Conservation (phyloP, 37 sponge, comb jelly and placozoan species). For the Eunapius fragilis region DNA sequence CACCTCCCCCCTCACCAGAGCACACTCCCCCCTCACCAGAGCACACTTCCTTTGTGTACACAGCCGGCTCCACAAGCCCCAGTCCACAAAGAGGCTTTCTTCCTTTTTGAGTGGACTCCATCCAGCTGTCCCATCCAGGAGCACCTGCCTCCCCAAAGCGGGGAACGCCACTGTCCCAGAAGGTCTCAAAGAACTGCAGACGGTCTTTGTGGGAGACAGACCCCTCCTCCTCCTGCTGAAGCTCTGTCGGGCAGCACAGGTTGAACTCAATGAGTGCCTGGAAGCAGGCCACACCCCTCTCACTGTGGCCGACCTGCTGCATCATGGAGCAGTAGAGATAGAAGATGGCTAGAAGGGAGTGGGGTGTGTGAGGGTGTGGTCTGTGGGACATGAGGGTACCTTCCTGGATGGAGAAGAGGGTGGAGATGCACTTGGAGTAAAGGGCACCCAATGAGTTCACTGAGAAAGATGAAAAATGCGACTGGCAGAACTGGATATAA, state of each 20-base stretch:
- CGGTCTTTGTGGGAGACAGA: conserved; percentile 10
- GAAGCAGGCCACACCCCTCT: conserved; percentile 77
- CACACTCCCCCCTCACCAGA: too few relatives aligned
- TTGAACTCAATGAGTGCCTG: conserved; percentile 92
- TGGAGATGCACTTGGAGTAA: conserved; percentile 68
- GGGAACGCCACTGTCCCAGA: conserved; percentile 82
- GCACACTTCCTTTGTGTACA: background rate
- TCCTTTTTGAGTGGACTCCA: background rate
- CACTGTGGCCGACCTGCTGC: conserved; percentile 68
- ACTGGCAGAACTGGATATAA: conserved; percentile 75
- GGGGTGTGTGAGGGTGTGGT: conserved; percentile 49
- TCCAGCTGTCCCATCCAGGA: conserved; percentile 76
- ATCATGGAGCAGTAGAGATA: conserved; percentile 63
- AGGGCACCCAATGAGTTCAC: conserved; percentile 31
- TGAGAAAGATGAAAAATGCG: conserved; percentile 59
- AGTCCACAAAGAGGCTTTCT: background rate
- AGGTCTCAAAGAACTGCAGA: conserved; percentile 67
- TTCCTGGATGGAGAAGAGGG: conserved; percentile 57
- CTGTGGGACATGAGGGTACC: conserved; percentile 75
- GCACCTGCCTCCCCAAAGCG: conserved; percentile 77
- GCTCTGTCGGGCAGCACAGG: conserved; percentile 56
- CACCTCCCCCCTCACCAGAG: background rate
- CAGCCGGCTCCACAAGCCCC: background rate
- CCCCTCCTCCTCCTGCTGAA: too few relatives aligned
- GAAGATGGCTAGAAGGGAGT: conserved; percentile 58